Evolutionary conservation across 1,140 invertebrate genomes (phyloP), one percentile per base, ranked within the genome.

Genomic region (Drosophila yakuba): DNA sequence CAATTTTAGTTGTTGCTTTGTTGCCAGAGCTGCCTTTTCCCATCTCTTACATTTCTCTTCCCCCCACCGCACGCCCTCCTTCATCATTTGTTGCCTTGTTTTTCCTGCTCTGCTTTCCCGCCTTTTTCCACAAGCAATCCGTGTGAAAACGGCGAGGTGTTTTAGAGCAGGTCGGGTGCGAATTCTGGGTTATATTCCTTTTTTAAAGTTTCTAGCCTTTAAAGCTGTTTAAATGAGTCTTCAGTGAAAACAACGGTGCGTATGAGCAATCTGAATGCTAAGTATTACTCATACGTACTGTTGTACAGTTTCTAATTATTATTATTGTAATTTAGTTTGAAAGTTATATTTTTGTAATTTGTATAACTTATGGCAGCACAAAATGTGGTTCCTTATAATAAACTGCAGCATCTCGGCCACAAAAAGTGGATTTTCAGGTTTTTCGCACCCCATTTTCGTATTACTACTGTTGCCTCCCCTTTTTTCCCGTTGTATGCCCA

Each of bases 1-100:
- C 59, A 56, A 56, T 74, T 74, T 74, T 74, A 63, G 59, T 63
- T 74, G 59, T 55, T 74, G 43, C 67, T 71, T 71, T 73, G 69
- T 73, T 60, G 55, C 51, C 38, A 17, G 17, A 36, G 23, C 64
- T 28, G 25, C 25, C 47, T 14, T 20, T n/a, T n/a, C 3, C 36
- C 23, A 17, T 6, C 3, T 32, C 50, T 17, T 52, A 36, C 0
- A 8, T 15, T 3, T 32, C 32, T 8, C 32, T 32, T 32, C 28
- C 7, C 6, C 7, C 7, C 28, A 6, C 4, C 2, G 2, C 12
- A 2, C 14, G 8, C 12, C 10, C 17, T 1, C 14, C 36, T 12
- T 4, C 38, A 6, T 36, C 41, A 56, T 69, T 68, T 68, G 35
- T 67, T 69, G 23, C 61, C 60, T 36, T 68, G 64, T 58, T 58